phyloP scores from a whole-genome alignment of 2,113 vertebrate species.

The Campylorhamphus procurvoides region DNA sequence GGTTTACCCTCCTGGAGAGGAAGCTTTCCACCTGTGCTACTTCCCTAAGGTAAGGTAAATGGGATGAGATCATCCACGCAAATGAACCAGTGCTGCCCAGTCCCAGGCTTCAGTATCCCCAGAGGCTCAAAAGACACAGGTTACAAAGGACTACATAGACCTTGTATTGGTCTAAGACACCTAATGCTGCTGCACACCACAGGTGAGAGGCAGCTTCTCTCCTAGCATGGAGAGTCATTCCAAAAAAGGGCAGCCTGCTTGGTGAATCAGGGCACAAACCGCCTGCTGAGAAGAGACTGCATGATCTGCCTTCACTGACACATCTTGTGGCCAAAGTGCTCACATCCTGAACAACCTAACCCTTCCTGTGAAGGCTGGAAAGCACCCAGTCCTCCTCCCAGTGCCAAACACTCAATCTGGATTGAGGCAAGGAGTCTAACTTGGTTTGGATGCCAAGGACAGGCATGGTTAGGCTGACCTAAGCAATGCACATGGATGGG shows the following conservation, averaged over 20 bases:
- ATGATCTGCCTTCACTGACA: background rate
- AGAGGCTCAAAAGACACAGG: background rate
- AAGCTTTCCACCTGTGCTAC: background rate
- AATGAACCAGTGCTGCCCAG: background rate
- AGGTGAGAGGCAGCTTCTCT: background rate
- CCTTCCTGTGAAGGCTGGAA: background rate
- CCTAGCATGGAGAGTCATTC: background rate
- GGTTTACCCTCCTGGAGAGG: background rate
- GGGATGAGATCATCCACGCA: background rate
- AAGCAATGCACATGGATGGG: fast-evolving
- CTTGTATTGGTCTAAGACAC: background rate
- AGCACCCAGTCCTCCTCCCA: background rate
- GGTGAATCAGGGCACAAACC: background rate
- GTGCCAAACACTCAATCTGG: background rate
- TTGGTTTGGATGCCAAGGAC: background rate
- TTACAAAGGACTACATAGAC: background rate
- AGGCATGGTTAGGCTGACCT: background rate
- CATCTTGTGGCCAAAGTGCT: fast-evolving
- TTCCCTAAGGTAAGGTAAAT: background rate
- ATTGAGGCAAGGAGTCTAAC: background rate
- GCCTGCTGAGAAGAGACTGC: background rate
- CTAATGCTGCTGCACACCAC: fast-evolving
- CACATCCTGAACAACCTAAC: background rate
- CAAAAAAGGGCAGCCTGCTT: background rate
- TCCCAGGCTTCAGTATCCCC: background rate